Conservation (phyloP, 30 jellyfish, hydroid and myxozoan species). For the Cassiopea xamachana region DNA sequence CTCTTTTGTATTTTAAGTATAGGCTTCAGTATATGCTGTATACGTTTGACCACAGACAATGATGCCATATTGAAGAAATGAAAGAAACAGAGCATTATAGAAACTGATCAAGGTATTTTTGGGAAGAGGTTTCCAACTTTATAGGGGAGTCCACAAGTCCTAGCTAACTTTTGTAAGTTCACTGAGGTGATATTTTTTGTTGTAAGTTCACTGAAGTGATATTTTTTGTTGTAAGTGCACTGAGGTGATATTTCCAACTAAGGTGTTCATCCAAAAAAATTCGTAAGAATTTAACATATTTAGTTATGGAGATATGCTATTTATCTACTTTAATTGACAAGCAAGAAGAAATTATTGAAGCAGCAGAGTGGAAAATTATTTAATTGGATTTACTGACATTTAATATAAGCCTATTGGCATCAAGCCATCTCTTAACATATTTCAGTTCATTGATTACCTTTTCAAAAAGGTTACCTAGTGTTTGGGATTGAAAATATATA, state of each 20-base stretch:
- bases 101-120: neutral
- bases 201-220: too few species aligned
- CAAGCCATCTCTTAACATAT: neutral
- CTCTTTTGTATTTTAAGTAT: conserved; percentile 21
- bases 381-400: neutral
- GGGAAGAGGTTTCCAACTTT: neutral
- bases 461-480: neutral
- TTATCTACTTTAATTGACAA: neutral
- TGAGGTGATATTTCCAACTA: neutral
- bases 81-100: neutral
- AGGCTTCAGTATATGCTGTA: conserved; percentile 12
- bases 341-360: neutral
- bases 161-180: neutral
- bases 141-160: neutral
- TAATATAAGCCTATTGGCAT: neutral
- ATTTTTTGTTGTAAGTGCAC: too few species aligned
- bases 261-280: neutral
- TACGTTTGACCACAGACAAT: conserved; percentile 6
- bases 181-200: too few species aligned
- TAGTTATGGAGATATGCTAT: neutral
- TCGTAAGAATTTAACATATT: neutral
- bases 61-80: conserved; percentile 21
- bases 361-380: neutral
- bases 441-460: neutral
- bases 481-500: neutral